Percentiles rank a stretch among this genome's conserved stretches.
phyloP scores from a whole-genome alignment of 2,113 vertebrate species.

The Microtus montanus region DNA sequence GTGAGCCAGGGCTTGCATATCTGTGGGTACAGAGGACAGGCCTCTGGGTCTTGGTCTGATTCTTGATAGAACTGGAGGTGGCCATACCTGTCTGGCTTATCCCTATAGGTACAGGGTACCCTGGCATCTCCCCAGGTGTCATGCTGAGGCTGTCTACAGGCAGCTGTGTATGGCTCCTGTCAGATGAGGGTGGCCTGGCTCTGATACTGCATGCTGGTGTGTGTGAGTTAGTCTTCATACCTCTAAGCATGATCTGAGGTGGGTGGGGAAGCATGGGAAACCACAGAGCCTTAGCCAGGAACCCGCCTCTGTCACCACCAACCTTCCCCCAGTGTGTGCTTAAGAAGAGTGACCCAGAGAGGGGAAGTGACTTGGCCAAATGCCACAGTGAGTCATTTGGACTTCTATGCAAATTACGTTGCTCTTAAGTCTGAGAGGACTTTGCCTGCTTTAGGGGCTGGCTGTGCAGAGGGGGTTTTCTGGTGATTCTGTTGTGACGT shows the following conservation, averaged over 20 bases:
- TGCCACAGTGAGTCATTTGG: slow-evolving; percentile 63
- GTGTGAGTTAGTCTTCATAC: not conserved
- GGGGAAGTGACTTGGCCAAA: slow-evolving; percentile 59
- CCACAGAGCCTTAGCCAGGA: not conserved
- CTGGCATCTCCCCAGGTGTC: accelerated
- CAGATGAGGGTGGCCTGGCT: not conserved
- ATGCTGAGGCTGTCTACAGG: not conserved
- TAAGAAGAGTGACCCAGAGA: slow-evolving; percentile 54
- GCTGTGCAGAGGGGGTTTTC: not conserved
- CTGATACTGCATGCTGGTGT: not conserved
- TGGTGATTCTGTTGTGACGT: slow-evolving; percentile 29
- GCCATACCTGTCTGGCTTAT: accelerated
- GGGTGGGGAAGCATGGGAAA: not conserved
- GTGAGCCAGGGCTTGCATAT: slow-evolving; percentile 81
- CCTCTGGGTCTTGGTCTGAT: not conserved
- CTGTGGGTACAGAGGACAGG: not conserved
- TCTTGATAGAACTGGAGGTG: not conserved
- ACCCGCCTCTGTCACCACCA: accelerated
- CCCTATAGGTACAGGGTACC: not conserved
- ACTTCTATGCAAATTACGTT: slow-evolving; percentile 57
- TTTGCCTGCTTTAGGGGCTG: not conserved
- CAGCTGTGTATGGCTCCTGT: not conserved
- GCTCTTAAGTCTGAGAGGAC: not conserved
- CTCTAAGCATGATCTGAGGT: not conserved
- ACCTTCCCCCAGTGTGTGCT: not conserved